These are phyloP conservation scores for Masticophis lateralis DNA, from an alignment of 2,797 vertebrate species.

Conservation along the genomic window DNA sequence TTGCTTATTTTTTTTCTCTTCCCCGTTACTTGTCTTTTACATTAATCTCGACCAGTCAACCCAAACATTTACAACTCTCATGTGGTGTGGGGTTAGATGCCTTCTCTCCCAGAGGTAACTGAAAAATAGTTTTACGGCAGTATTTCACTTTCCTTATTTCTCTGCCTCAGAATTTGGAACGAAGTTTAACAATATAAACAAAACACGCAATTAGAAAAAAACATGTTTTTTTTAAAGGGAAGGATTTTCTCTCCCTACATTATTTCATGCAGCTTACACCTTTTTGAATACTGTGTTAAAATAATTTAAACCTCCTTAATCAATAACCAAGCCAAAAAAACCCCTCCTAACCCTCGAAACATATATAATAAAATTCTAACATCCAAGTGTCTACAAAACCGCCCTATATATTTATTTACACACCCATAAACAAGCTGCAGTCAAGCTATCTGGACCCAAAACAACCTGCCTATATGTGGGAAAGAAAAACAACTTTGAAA, in stretches of 20 bases:
- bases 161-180: conserved; percentile 31
- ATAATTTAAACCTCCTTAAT: background rate
- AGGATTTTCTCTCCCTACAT: conserved; percentile 38
- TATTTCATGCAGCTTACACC: background rate
- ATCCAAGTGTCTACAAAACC: background rate
- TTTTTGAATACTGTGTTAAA: background rate
- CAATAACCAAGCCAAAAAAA: background rate
- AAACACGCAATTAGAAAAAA: conserved; percentile 48
- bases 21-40: conserved; percentile 39
- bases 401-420: background rate
- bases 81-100: conserved; percentile 54
- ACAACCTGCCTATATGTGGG: rapidly evolving
- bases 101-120: conserved; percentile 1
- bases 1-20: background rate
- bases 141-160: background rate
- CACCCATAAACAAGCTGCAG: background rate
- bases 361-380: background rate
- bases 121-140: background rate
- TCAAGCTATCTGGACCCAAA: background rate
- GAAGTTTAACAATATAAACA: conserved; percentile 38
- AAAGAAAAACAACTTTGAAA: background rate
- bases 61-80: conserved; percentile 58
- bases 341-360: background rate
- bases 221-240: background rate
- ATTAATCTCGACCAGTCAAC: conserved; percentile 57